Evolutionary conservation across 2,113 vertebrate species (phyloP).

Genomic region (Sander vitreus): DNA sequence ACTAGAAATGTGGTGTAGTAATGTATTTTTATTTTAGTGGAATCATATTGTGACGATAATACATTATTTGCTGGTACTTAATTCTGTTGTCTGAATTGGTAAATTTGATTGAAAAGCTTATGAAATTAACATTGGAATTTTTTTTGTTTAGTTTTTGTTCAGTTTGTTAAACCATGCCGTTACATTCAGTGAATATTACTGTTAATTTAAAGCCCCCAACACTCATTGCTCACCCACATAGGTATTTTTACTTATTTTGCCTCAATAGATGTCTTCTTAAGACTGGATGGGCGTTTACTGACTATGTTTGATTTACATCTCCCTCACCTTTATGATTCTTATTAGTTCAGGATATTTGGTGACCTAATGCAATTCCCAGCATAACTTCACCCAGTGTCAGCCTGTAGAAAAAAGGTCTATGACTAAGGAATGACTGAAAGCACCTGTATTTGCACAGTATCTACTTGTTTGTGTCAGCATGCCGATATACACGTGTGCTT

Average conservation of each 20-base stretch:
- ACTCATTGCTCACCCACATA: background rate
- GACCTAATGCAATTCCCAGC: background rate
- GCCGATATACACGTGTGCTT: background rate
- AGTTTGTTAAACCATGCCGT: background rate
- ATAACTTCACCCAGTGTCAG: background rate
- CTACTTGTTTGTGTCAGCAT: constrained; percentile 12
- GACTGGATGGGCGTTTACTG: background rate
- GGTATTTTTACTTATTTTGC: constrained; percentile 4
- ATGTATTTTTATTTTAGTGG: background rate
- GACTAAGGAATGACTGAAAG: constrained; percentile 9
- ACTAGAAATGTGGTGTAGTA: background rate
- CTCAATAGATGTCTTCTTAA: background rate
- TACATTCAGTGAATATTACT: background rate
- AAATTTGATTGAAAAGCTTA: background rate
- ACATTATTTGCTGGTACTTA: background rate
- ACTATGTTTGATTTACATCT: background rate
- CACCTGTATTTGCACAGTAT: background rate
- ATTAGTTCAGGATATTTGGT: background rate
- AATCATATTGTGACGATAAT: background rate
- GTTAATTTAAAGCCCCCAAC: background rate
- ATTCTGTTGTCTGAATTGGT: background rate
- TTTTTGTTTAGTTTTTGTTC: background rate
- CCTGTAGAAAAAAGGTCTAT: background rate
- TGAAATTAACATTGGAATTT: background rate
- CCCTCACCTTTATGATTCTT: background rate